phyloP scores from a whole-genome alignment of 2,888 invertebrate genomes.

The Drosophila emarginata region DNA sequence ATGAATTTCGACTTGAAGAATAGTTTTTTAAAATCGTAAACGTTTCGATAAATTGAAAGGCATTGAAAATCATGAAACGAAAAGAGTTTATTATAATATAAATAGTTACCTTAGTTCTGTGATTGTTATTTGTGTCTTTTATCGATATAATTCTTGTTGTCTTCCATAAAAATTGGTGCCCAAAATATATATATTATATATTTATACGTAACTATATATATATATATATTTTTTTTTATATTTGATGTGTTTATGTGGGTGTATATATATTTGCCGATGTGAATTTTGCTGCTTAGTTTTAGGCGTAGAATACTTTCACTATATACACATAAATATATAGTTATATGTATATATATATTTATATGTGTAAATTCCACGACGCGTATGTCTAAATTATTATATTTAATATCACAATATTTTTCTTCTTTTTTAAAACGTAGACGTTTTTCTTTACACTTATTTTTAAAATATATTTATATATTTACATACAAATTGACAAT shows the following conservation, averaged over 20 bases:
- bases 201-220: conserved; percentile 59
- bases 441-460: conserved; percentile 72
- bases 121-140: conserved; percentile 75
- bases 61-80: too few species aligned
- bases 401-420: conserved; percentile 72
- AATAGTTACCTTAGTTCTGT: conserved; percentile 72
- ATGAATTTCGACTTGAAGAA: too few species aligned
- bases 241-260: conserved; percentile 24
- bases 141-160: conserved; percentile 53
- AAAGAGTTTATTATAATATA: neutral
- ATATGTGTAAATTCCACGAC: conserved; percentile 28
- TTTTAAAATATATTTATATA: conserved; percentile 27
- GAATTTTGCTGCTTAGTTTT: conserved; percentile 61
- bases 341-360: conserved; percentile 26
- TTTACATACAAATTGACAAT: conserved; percentile 48
- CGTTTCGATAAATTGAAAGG: too few species aligned
- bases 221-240: conserved; percentile 46
- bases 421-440: conserved; percentile 71
- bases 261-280: conserved; percentile 28
- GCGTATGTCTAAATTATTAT: conserved; percentile 46
- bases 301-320: conserved; percentile 52
- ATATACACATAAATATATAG: conserved; percentile 57
- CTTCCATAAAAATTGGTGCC: conserved; percentile 70
- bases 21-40: too few species aligned
- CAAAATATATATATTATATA: conserved; percentile 62